Percentiles rank a stretch among this genome's conserved stretches.
Conservation (phyloP, 2,797 vertebrate species). For the Prunella strophiata region DNA sequence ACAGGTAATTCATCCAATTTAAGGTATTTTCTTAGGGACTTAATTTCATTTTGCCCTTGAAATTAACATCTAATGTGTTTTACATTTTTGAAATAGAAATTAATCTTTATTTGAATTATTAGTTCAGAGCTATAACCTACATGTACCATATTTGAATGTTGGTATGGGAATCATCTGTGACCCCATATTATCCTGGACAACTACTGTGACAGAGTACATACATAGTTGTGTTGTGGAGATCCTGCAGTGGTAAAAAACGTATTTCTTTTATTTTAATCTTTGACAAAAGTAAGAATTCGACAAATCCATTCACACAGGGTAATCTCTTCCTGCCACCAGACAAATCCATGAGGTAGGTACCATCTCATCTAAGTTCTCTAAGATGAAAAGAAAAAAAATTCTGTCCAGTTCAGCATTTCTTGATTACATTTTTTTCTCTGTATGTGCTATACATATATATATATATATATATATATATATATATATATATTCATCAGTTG, state of each 20-base stretch:
- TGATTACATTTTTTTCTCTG: background rate
- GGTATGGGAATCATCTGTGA: background rate
- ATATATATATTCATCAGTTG: background rate
- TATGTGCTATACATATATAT: background rate
- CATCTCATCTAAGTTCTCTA: background rate
- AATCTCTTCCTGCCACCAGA: background rate
- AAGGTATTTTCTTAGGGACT: conserved; percentile 60
- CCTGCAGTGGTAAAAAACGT: background rate
- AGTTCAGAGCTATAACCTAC: conserved; percentile 3
- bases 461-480: background rate
- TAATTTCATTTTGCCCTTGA: conserved; percentile 65
- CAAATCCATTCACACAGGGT: background rate
- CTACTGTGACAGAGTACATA: background rate
- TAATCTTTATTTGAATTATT: conserved; percentile 61
- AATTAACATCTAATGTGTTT: conserved; percentile 65
- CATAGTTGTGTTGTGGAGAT: background rate
- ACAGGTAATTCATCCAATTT: conserved; percentile 66
- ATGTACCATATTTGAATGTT: background rate
- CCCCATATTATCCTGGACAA: background rate
- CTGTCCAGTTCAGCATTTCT: background rate
- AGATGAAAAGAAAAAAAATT: background rate
- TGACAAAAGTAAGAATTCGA: background rate
- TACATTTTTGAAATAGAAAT: conserved; percentile 64
- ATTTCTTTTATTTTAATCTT: background rate
- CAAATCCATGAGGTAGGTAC: background rate